Evolutionary conservation across 2,797 vertebrate species (phyloP).

Genomic region (Gallinago stenura): DNA sequence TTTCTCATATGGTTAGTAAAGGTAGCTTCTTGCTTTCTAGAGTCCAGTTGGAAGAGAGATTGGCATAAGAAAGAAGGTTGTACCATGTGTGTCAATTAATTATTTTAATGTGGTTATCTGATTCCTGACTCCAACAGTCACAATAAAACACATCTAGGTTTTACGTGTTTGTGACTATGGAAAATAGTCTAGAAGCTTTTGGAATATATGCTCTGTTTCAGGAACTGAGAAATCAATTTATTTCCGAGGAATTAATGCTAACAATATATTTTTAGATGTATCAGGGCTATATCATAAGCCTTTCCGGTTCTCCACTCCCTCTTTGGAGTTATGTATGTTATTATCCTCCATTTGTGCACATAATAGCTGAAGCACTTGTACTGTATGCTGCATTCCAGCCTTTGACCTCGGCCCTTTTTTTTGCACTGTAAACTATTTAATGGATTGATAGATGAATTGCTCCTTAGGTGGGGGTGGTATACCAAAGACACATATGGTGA

Average conservation of each 20-base stretch:
- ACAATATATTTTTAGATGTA: background rate
- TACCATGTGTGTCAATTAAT: background rate
- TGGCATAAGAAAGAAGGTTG: background rate
- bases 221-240: background rate
- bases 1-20: background rate
- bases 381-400: background rate
- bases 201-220: background rate
- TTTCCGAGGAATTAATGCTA: background rate
- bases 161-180: background rate
- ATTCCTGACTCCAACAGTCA: background rate
- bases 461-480: background rate
- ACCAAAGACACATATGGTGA: background rate
- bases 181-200: background rate
- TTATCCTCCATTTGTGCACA: background rate
- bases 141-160: background rate
- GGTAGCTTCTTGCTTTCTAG: background rate
- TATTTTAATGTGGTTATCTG: background rate
- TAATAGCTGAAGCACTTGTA: background rate
- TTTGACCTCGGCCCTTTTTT: background rate
- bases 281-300: background rate
- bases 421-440: background rate
- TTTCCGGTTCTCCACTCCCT: background rate
- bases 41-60: background rate
- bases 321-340: fast-evolving
- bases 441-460: background rate